A percentile compares a stretch with the other conserved stretches of the same genome.
Conservation (phyloP, 92 coral and sea anemone species). For the Meandrina meandrites region DNA sequence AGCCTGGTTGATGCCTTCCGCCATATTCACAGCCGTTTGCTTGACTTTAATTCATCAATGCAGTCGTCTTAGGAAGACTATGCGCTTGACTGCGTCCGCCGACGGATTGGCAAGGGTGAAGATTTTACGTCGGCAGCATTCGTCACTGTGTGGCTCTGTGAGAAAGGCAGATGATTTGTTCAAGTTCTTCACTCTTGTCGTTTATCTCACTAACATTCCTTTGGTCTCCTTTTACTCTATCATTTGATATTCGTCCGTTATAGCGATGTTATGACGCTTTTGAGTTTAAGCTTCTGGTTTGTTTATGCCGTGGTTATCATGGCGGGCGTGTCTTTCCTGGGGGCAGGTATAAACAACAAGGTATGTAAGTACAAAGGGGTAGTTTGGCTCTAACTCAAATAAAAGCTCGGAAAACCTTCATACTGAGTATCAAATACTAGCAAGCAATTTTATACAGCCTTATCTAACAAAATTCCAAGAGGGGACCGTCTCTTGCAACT, state of each 20-base stretch:
- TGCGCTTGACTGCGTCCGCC: constrained; percentile 45
- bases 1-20: constrained; percentile 50
- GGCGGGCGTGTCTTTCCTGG: constrained; percentile 42
- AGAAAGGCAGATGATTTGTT: constrained; percentile 50
- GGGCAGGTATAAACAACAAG: constrained; percentile 42
- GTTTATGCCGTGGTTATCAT: constrained; percentile 2
- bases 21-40: constrained; percentile 44
- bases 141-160: constrained; percentile 52
- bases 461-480: not conserved
- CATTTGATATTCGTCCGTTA: constrained; percentile 28
- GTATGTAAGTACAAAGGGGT: constrained; percentile 1
- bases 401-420: not conserved
- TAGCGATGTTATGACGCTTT: not conserved
- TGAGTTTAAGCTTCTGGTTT: constrained; percentile 46
- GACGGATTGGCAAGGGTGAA: constrained; percentile 26
- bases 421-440: not conserved
- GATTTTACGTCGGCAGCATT: constrained; percentile 46
- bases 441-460: not conserved
- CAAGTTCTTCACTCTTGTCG: constrained; percentile 34
- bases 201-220: constrained; percentile 49
- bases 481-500: not conserved
- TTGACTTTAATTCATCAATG: constrained; percentile 45
- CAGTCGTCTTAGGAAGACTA: constrained; percentile 27
- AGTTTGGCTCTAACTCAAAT: not conserved
- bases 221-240: constrained; percentile 47